A percentile compares a stretch with the other conserved stretches of the same genome.
These are phyloP conservation scores for Bagarius yarrelli DNA, from an alignment of 2,113 vertebrate species.

Conservation along the genomic window DNA sequence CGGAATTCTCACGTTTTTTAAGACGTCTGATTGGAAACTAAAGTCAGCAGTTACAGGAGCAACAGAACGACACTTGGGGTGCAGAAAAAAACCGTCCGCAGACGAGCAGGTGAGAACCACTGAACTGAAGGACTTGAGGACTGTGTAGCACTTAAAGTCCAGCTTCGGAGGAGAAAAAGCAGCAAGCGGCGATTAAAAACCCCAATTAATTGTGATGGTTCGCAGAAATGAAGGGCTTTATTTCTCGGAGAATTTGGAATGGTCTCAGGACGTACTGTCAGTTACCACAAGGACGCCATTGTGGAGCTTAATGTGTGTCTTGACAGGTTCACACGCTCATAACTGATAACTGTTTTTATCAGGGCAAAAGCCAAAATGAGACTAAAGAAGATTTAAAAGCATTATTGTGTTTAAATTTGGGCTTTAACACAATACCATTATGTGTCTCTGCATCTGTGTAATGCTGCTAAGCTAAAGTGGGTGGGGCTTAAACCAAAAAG, in stretches of 20 bases:
- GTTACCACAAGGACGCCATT: neutral
- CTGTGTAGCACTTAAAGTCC: neutral
- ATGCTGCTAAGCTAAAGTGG: neutral
- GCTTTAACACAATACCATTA: neutral
- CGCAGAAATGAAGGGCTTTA: conserved; percentile 2
- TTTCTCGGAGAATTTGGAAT: neutral
- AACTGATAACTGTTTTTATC: neutral
- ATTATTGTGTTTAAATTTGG: no score
- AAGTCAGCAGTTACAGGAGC: neutral
- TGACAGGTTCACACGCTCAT: neutral
- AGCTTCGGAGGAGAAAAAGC: neutral
- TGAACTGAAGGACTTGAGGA: neutral
- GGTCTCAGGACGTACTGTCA: neutral
- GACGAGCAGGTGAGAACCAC: conserved; percentile 13
- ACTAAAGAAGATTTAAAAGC: neutral
- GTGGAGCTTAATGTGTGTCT: no score
- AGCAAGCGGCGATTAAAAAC: conserved; percentile 10
- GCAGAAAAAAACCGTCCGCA: neutral
- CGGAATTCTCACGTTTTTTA: neutral
- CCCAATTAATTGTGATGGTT: conserved; percentile 17
- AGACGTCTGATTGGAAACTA: neutral
- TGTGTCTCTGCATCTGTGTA: neutral
- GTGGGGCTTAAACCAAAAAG: neutral
- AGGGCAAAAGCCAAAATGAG: neutral
- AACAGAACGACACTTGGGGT: neutral